phyloP scores from a whole-genome alignment of 2,113 vertebrate species.

The Cyanoderma ruficeps region DNA sequence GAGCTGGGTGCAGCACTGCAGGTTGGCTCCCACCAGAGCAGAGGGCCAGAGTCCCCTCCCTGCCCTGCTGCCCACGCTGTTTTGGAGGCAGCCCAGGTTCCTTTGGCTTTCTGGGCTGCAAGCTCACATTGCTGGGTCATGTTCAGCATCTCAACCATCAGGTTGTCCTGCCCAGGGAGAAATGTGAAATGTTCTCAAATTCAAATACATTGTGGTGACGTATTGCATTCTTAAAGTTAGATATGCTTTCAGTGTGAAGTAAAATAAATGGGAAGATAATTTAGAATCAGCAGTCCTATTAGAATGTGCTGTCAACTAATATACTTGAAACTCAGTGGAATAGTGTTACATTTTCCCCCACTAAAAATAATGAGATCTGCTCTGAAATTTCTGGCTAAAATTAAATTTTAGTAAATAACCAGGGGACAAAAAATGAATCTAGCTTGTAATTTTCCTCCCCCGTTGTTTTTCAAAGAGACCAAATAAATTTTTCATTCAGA shows the following conservation, averaged over 20 bases:
- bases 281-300: background rate
- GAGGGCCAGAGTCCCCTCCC: background rate
- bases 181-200: background rate
- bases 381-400: background rate
- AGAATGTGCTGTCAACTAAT: background rate
- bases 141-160: background rate
- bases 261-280: background rate
- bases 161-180: background rate
- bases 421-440: background rate
- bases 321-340: background rate
- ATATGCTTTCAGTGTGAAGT: background rate
- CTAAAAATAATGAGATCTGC: background rate
- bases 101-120: background rate
- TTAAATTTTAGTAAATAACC: background rate
- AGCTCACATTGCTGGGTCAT: background rate
- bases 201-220: background rate
- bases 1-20: background rate
- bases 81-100: background rate
- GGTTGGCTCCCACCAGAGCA: background rate
- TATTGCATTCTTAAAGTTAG: background rate
- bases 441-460: background rate
- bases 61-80: background rate
- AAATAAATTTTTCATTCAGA: conserved; percentile 15
- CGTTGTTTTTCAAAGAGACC: background rate
- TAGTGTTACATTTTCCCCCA: background rate